A percentile compares a stretch with the other conserved stretches of the same genome.
Evolutionary conservation across 2,888 invertebrate genomes (phyloP).

Genomic region (Spisula solida): DNA sequence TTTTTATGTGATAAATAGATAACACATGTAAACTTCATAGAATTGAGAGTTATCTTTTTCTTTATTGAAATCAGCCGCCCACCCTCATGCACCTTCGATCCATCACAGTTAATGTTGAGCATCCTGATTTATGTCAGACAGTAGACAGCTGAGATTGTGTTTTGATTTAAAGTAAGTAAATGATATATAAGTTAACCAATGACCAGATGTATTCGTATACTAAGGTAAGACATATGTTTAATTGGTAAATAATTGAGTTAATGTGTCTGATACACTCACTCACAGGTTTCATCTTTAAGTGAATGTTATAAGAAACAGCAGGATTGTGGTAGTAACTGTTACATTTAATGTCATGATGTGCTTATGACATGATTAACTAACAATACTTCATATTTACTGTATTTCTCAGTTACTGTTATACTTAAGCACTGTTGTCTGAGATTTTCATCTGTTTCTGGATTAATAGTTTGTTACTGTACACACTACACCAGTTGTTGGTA

Average conservation of each 20-base stretch:
- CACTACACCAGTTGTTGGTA: not conserved
- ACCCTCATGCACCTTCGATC: not conserved
- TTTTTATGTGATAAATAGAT: not conserved
- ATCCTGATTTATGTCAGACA: constrained; percentile 1
- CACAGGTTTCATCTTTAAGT: not conserved
- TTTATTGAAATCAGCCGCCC: not conserved
- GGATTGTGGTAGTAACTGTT: not conserved
- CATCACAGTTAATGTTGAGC: not conserved
- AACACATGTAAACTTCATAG: not conserved
- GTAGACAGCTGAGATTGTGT: not conserved
- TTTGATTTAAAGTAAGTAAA: constrained; percentile 16
- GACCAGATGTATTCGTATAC: not conserved
- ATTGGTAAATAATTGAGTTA: constrained; percentile 10
- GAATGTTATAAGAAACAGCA: not conserved
- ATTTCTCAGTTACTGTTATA: not conserved
- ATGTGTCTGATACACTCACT: constrained; percentile 5
- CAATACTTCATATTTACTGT: not conserved
- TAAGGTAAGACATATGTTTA: not conserved
- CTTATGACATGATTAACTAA: not conserved
- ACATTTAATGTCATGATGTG: not conserved
- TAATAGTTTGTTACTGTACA: not conserved
- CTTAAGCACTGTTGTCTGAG: not conserved
- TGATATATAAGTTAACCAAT: not conserved
- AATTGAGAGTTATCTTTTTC: not conserved
- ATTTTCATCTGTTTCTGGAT: not conserved